Base-by-base conservation (phyloP, 2,113 vertebrate species). In the Mesembrinibis cayennensis region DNA sequence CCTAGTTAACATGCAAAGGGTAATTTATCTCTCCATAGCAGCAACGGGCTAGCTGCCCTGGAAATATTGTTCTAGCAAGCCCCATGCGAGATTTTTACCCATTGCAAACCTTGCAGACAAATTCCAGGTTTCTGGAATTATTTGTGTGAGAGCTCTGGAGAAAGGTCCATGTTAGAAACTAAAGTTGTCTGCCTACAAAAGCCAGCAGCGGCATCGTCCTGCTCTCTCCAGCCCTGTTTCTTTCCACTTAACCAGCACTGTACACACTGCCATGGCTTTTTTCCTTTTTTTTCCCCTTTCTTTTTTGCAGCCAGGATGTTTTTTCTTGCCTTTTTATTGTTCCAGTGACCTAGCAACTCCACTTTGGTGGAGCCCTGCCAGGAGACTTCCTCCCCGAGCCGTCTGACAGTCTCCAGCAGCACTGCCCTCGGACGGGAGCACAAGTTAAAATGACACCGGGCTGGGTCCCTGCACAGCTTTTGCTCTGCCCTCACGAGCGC, bases 311-410 rank as follows among this genome's bases (percentile, higher is more conserved):
- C 97, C 98, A 98, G 98, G 98, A 98, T 98, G 98, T 98, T 98
- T 98, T 98, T 98, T 98, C 98, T 98, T 98, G 98, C 98, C 96
- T 97, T 97, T 98, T 98, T 97, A 98, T 98, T 98, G 98, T 98
- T 98, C 97, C 94, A 70, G 95, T 98, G 98, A 98, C 98, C 98
- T 98, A 98, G 97, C 98, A 98, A 97, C 97, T 97, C 98, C 96
- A 96, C 97, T 97, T 92, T 91, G 97, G 97, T 97, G 98, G 98
- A 98, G 94, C 66, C 85, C 93, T 96, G 98, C 98, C 98, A 97
- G 97, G 94, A 86, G 85, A 97, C 98, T 98, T 98, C 98, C 98
- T 98, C 96, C 97, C 94, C 17, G 86, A 92, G 96, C 96, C 47
- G 96, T 96, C 97, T 87, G 87, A 93, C 94, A 91, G 97, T 96